These are phyloP conservation scores for Calycopis cecrops DNA, from an alignment of 1,140 invertebrate species.

Conservation along the genomic window DNA sequence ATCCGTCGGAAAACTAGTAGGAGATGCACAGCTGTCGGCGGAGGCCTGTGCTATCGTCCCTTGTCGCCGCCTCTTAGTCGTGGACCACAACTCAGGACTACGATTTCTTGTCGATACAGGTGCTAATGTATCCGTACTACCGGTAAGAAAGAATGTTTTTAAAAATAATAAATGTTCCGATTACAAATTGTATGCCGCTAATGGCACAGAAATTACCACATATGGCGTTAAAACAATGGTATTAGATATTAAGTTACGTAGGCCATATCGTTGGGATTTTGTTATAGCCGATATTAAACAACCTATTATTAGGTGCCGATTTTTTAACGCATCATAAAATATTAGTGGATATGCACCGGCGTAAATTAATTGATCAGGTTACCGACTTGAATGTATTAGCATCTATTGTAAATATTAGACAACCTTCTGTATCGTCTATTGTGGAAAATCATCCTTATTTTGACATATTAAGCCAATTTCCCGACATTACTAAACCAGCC, in stretches of 20 bases:
- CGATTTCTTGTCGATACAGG: slow-evolving; percentile 23
- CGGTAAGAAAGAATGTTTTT: slow-evolving; percentile 6
- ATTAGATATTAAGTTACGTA: slow-evolving; percentile 23
- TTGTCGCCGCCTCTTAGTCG: slow-evolving; percentile 11
- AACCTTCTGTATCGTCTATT: slow-evolving; percentile 14
- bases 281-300: slow-evolving; percentile 23
- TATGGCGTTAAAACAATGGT: slow-evolving; percentile 23
- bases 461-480: slow-evolving; percentile 17
- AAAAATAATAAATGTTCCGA: not conserved
- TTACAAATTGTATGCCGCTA: slow-evolving; percentile 30
- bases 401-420: slow-evolving; percentile 12
- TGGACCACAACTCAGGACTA: not conserved
- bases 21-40: slow-evolving; percentile 13
- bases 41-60: slow-evolving; percentile 11
- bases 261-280: slow-evolving; percentile 20
- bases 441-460: slow-evolving; percentile 6
- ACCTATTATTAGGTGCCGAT: slow-evolving; percentile 27
- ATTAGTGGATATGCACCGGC: slow-evolving; percentile 19
- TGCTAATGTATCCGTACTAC: no score
- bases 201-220: slow-evolving; percentile 25
- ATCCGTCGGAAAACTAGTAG: not conserved
- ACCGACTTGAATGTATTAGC: slow-evolving; percentile 14
- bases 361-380: slow-evolving; percentile 19
- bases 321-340: slow-evolving; percentile 24
- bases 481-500: slow-evolving; percentile 19